These are phyloP conservation scores for Nemurella pictetii DNA, from an alignment of 2,888 invertebrate genomes.

Conservation along the genomic window DNA sequence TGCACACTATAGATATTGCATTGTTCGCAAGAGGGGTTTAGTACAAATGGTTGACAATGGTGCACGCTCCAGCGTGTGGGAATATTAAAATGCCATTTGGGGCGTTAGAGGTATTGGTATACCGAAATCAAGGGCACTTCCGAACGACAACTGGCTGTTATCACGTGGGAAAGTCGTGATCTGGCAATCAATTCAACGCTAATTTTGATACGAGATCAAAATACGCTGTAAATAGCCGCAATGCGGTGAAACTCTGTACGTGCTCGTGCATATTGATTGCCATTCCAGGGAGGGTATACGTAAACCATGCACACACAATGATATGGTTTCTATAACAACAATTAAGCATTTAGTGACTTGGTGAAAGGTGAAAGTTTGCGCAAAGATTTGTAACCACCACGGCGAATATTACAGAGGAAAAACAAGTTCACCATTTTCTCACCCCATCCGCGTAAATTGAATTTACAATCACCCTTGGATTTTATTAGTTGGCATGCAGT, in stretches of 20 bases:
- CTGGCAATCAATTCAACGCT: background rate
- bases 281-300: too few species aligned
- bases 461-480: too few species aligned
- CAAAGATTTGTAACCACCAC: too few species aligned
- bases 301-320: too few species aligned
- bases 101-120: background rate
- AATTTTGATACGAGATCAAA: background rate
- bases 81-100: conserved; percentile 7
- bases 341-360: too few species aligned
- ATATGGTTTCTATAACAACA: too few species aligned
- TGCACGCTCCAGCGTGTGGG: conserved; percentile 2
- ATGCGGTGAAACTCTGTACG: background rate
- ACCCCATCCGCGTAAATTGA: too few species aligned
- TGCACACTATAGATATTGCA: background rate
- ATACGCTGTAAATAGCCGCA: background rate
- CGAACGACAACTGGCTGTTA: background rate
- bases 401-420: too few species aligned
- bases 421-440: too few species aligned
- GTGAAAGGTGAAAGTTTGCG: too few species aligned
- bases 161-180: background rate
- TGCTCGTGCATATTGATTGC: background rate
- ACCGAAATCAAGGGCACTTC: background rate
- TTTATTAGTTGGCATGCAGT: too few species aligned
- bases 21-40: background rate
- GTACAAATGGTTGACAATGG: background rate